Evolutionary conservation across 2,797 vertebrate species (phyloP).

Genomic region (Propithecus perrieri): DNA sequence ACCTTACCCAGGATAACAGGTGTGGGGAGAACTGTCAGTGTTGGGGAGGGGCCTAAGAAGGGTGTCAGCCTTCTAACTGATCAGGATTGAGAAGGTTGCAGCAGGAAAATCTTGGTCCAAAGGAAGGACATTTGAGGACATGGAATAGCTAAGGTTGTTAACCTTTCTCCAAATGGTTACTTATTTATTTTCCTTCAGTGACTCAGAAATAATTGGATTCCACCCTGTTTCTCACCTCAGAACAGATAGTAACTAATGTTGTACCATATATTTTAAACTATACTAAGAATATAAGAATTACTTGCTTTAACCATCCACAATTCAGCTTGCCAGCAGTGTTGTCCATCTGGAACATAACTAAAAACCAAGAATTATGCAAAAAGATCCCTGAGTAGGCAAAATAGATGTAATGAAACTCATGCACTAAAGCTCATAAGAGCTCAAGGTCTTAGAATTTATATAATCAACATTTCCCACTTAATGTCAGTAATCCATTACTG

Average conservation of each 20-base stretch:
- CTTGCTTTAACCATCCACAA: not conserved
- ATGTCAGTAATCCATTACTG: not conserved
- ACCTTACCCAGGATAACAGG: not conserved
- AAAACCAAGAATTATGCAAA: constrained; percentile 32
- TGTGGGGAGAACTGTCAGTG: not conserved
- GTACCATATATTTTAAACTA: constrained; percentile 45
- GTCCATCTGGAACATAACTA: constrained; percentile 38
- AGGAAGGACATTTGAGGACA: not conserved
- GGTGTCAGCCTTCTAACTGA: not conserved
- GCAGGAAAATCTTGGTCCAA: not conserved
- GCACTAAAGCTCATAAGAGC: not conserved
- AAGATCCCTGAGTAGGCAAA: constrained; percentile 4
- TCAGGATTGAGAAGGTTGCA: not conserved
- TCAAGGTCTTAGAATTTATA: not conserved
- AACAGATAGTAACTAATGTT: constrained; percentile 52
- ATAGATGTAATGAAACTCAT: not conserved
- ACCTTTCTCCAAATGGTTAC: not conserved
- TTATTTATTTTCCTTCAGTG: constrained; percentile 17
- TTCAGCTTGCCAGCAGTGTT: not conserved
- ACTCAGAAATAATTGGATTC: constrained; percentile 60
- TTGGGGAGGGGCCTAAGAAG: not conserved
- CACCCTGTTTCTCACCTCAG: constrained; percentile 15
- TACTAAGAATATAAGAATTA: constrained; percentile 40
- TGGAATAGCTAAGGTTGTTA: not conserved
- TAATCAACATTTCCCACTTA: not conserved